These are phyloP conservation scores for Drosophila rellima DNA, from an alignment of 2,888 invertebrate genomes.

Conservation along the genomic window DNA sequence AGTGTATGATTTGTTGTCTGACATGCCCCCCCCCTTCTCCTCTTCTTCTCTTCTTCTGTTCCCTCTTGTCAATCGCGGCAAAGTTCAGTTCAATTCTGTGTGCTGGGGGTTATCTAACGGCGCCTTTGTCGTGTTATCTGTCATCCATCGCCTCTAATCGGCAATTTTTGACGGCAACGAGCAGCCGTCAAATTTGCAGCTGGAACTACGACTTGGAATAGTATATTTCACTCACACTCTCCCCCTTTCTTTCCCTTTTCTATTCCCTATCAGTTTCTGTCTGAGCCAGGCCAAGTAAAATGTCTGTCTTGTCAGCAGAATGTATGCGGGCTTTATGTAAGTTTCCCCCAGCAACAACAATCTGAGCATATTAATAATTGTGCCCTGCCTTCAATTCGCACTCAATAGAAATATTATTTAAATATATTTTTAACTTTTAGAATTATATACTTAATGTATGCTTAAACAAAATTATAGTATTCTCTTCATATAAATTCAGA, in stretches of 20 bases:
- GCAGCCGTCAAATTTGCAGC: conserved; percentile 31
- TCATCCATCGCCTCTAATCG: conserved; percentile 52
- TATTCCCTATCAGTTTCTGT: neutral
- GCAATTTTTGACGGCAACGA: conserved; percentile 24
- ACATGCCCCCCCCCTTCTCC: conserved; percentile 23
- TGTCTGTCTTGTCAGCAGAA: conserved; percentile 29
- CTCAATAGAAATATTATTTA: too few relatives aligned
- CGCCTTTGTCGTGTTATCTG: conserved; percentile 70
- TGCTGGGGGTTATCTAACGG: conserved; percentile 48
- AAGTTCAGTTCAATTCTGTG: conserved; percentile 12
- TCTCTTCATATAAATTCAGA: too few relatives aligned
- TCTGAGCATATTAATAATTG: conserved; percentile 41
- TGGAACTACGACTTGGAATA: neutral
- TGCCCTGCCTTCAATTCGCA: conserved; percentile 47
- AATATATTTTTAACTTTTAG: too few relatives aligned
- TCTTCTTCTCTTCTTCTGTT: too few relatives aligned
- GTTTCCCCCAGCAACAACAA: conserved; percentile 3
- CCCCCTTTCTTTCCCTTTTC: neutral
- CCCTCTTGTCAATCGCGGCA: conserved; percentile 10
- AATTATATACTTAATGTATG: too few relatives aligned
- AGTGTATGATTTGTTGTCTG: conserved; percentile 73
- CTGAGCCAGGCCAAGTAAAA: conserved; percentile 24
- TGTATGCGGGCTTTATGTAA: conserved; percentile 27
- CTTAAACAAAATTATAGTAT: too few relatives aligned
- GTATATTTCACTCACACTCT: neutral